These are phyloP conservation scores for Epistrophe grossulariae DNA, from an alignment of 2,888 invertebrate genomes.

Conservation along the genomic window DNA sequence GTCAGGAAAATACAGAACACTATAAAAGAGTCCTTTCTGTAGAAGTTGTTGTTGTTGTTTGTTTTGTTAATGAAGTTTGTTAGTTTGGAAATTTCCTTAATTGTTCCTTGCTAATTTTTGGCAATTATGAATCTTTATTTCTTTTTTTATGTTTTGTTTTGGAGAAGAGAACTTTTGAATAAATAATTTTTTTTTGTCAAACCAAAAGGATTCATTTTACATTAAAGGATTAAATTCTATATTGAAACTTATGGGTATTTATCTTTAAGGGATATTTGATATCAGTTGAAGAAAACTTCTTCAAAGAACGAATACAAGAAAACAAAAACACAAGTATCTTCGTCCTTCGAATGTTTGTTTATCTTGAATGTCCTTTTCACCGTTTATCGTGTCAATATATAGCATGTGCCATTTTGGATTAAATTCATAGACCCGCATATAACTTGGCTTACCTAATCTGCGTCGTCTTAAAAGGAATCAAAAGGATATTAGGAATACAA, in stretches of 20 bases:
- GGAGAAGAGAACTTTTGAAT: not conserved
- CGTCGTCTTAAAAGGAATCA: slow-evolving; percentile 20
- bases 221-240: not conserved
- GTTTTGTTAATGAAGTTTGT: slow-evolving; percentile 26
- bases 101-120: slow-evolving; percentile 9
- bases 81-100: slow-evolving; percentile 13
- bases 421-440: slow-evolving; percentile 41
- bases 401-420: slow-evolving; percentile 48
- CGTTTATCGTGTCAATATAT: slow-evolving; percentile 33
- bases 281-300: not conserved
- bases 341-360: slow-evolving; percentile 42
- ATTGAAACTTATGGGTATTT: not conserved
- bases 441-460: slow-evolving; percentile 28
- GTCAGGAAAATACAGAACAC: not conserved
- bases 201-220: not conserved
- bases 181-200: not conserved
- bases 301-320: slow-evolving; percentile 3
- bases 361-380: slow-evolving; percentile 37
- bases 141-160: not conserved
- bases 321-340: slow-evolving; percentile 53
- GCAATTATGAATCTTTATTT: slow-evolving; percentile 5
- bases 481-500: slow-evolving; percentile 13
- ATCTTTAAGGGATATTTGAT: slow-evolving; percentile 1
- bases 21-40: not conserved
- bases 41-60: slow-evolving; percentile 17